phyloP scores from a whole-genome alignment of 2,797 vertebrate species.

The Labroides dimidiatus region DNA sequence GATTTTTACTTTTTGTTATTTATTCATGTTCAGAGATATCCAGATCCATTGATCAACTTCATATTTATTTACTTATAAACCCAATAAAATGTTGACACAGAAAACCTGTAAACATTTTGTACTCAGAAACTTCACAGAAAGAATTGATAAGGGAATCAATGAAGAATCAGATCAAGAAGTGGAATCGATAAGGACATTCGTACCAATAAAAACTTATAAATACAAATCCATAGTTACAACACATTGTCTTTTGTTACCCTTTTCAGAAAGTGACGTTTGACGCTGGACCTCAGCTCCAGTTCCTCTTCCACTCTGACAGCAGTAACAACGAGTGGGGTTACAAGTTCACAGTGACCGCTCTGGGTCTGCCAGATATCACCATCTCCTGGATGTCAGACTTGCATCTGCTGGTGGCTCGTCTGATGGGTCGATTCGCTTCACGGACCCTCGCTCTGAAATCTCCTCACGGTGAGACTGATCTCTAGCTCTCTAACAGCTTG shows the following conservation, averaged over 20 bases:
- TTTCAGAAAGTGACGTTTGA: constrained; percentile 96
- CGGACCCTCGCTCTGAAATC: constrained; percentile 93
- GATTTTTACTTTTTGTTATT: too few relatives aligned
- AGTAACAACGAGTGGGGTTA: constrained; percentile 99
- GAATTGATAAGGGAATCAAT: too few relatives aligned
- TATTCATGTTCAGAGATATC: too few relatives aligned
- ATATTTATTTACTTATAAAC: too few relatives aligned
- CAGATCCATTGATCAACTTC: too few relatives aligned
- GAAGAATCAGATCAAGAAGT: too few relatives aligned
- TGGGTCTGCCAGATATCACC: constrained; percentile 92
- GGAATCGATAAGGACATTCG: too few relatives aligned
- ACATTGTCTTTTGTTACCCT: background rate
- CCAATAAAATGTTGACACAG: too few relatives aligned
- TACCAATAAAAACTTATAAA: too few relatives aligned
- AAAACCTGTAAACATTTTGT: too few relatives aligned
- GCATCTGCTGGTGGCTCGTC: constrained; percentile 93
- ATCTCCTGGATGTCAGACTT: constrained; percentile 97
- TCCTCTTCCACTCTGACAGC: constrained; percentile 98
- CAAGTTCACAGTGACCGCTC: constrained; percentile 94
- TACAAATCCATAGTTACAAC: too few relatives aligned
- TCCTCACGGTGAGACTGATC: constrained; percentile 84
- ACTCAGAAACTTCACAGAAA: too few relatives aligned
- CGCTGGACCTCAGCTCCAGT: constrained; percentile 96
- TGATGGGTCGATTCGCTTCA: constrained; percentile 97
- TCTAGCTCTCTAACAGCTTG: background rate